Conservation (phyloP, 2,888 invertebrate species). For the Furcula furcula region DNA sequence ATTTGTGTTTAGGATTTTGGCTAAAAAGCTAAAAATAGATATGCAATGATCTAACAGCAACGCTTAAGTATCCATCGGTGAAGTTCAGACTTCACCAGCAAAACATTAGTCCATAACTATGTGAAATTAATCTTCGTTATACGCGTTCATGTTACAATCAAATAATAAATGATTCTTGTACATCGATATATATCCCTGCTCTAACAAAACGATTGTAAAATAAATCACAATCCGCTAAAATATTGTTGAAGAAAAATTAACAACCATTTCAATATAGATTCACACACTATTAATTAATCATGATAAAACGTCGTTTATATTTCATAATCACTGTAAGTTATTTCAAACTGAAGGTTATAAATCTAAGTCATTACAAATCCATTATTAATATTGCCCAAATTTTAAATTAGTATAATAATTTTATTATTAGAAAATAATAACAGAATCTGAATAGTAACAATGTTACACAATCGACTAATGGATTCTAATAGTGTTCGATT, state of each 20-base stretch:
- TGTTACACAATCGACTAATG: conserved; percentile 11
- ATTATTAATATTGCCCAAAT: conserved; percentile 5
- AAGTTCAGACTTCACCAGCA: too few species aligned
- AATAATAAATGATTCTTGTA: background rate
- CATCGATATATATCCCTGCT: background rate
- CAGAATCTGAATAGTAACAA: background rate
- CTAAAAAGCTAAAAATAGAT: too few species aligned
- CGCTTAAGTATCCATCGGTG: too few species aligned
- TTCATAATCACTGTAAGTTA: conserved; percentile 12
- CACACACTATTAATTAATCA: conserved; percentile 22
- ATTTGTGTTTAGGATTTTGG: too few species aligned
- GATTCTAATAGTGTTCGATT: conserved; percentile 12
- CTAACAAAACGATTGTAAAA: conserved; percentile 12
- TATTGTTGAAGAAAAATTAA: conserved; percentile 19
- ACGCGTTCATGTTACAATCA: background rate
- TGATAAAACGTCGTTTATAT: conserved; percentile 10
- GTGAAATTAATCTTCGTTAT: too few species aligned
- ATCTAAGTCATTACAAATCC: conserved; percentile 7
- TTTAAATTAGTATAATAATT: background rate
- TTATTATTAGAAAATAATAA: background rate
- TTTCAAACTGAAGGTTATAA: conserved; percentile 11
- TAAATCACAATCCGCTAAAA: conserved; percentile 12
- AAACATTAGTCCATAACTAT: too few species aligned
- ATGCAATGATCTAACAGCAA: too few species aligned
- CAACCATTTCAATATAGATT: conserved; percentile 17